These are phyloP conservation scores for Drosophila santomea DNA, from an alignment of 1,140 invertebrate species.

Conservation along the genomic window DNA sequence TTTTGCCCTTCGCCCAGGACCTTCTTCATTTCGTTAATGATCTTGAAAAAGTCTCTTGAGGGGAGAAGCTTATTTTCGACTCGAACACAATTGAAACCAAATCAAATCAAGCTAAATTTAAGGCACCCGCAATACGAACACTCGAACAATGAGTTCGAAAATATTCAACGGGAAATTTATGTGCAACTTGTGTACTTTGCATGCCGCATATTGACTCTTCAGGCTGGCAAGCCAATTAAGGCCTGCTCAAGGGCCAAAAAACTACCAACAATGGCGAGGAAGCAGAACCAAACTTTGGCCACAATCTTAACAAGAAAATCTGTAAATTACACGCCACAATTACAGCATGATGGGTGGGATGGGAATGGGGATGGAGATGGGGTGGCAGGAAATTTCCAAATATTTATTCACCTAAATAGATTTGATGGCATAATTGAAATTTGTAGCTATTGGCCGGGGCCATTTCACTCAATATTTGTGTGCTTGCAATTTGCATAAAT, in stretches of 20 bases:
- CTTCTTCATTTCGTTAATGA: slow-evolving; percentile 65
- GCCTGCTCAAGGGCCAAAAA: slow-evolving; percentile 22
- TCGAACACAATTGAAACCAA: slow-evolving; percentile 67
- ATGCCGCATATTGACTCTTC: slow-evolving; percentile 69
- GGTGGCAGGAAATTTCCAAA: slow-evolving; percentile 66
- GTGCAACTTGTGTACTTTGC: slow-evolving; percentile 7
- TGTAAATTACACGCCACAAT: slow-evolving; percentile 76
- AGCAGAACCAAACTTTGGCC: slow-evolving; percentile 54
- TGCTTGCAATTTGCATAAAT: slow-evolving; percentile 72
- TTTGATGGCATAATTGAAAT: slow-evolving; percentile 83
- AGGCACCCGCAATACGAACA: slow-evolving; percentile 44
- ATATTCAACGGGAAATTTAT: slow-evolving; percentile 53
- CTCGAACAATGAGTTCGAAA: slow-evolving; percentile 43
- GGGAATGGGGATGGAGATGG: neutral
- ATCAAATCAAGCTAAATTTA: slow-evolving; percentile 60
- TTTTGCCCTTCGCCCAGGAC: slow-evolving; percentile 9
- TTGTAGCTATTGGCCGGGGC: slow-evolving; percentile 63
- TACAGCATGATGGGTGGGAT: slow-evolving; percentile 1
- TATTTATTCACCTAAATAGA: slow-evolving; percentile 83
- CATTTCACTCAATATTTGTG: slow-evolving; percentile 42
- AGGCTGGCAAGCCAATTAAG: slow-evolving; percentile 69
- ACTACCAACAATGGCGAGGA: slow-evolving; percentile 35
- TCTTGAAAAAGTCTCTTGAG: slow-evolving; percentile 41
- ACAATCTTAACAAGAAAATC: slow-evolving; percentile 80
- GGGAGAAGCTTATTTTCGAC: slow-evolving; percentile 12